phyloP scores from a whole-genome alignment of 2,797 vertebrate genomes.

The Naso thynnoides region DNA sequence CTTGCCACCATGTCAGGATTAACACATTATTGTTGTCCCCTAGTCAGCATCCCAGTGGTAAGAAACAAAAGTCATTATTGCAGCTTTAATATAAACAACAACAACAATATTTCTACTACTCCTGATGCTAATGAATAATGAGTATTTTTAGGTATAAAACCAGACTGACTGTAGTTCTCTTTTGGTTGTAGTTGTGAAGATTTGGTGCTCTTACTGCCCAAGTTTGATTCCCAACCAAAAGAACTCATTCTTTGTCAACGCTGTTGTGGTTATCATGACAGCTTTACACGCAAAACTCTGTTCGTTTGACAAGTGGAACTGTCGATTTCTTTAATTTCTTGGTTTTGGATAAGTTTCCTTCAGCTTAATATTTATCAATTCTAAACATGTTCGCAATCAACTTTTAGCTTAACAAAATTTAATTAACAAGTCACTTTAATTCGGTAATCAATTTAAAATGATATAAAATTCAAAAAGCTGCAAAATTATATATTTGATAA shows the following conservation, averaged over 20 bases:
- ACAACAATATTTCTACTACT: too few species aligned
- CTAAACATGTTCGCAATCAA: not conserved
- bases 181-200: too few species aligned
- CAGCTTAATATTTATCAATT: not conserved
- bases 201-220: too few species aligned
- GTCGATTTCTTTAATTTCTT: not conserved
- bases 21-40: not conserved
- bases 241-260: slow-evolving; percentile 39
- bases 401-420: not conserved
- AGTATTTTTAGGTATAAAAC: not conserved
- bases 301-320: slow-evolving; percentile 72
- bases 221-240: not conserved
- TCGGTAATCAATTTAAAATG: too few species aligned
- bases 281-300: slow-evolving; percentile 73
- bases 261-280: slow-evolving; percentile 74
- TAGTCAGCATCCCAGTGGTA: not conserved
- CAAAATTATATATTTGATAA: too few species aligned
- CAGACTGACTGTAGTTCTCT: too few species aligned
- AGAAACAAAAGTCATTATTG: not conserved
- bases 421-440: not conserved
- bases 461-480: too few species aligned
- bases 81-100: not conserved
- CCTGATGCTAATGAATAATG: not conserved
- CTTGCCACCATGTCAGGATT: not conserved
- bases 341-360: not conserved